A percentile compares a stretch with the other conserved stretches of the same genome.
These are phyloP conservation scores for Leucophenga varia DNA, from an alignment of 1,140 invertebrate species.

Conservation along the genomic window DNA sequence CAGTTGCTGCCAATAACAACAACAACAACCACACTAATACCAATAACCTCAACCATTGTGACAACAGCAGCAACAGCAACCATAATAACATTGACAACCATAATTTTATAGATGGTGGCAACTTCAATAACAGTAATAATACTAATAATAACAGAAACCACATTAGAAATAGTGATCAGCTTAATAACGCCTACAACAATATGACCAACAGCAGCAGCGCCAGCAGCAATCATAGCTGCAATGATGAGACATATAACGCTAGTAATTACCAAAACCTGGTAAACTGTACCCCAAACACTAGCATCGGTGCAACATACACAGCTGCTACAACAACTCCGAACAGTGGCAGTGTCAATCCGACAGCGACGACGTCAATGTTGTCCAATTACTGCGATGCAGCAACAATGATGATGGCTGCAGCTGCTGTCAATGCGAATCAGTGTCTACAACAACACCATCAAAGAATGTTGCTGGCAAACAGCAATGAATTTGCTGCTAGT, in stretches of 20 bases:
- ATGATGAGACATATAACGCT: no score
- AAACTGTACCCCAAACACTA: no score
- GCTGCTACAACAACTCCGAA: not conserved
- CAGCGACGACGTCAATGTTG: slow-evolving; percentile 47
- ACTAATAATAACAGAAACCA: slow-evolving; percentile 19
- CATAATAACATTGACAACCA: slow-evolving; percentile 12
- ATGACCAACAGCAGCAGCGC: slow-evolving; percentile 13
- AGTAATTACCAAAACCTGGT: no score
- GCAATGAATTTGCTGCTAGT: not conserved
- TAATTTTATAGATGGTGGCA: slow-evolving; percentile 1
- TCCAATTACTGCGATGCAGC: slow-evolving; percentile 55
- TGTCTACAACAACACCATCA: slow-evolving; percentile 53
- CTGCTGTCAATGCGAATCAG: slow-evolving; percentile 55
- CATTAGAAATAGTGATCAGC: slow-evolving; percentile 49
- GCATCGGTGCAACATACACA: slow-evolving; percentile 16
- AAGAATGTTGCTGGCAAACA: slow-evolving; percentile 34
- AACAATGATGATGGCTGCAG: slow-evolving; percentile 55
- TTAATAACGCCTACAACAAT: slow-evolving; percentile 39
- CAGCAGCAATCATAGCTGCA: slow-evolving; percentile 5
- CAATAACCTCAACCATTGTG: slow-evolving; percentile 16
- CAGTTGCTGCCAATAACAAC: slow-evolving; percentile 28
- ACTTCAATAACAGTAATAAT: slow-evolving; percentile 15
- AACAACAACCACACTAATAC: slow-evolving; percentile 44
- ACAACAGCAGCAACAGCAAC: slow-evolving; percentile 19
- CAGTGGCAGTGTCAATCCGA: slow-evolving; percentile 16